Evolutionary conservation across 2,797 vertebrate species (phyloP).

Genomic region (Enteromius trimaculatus): DNA sequence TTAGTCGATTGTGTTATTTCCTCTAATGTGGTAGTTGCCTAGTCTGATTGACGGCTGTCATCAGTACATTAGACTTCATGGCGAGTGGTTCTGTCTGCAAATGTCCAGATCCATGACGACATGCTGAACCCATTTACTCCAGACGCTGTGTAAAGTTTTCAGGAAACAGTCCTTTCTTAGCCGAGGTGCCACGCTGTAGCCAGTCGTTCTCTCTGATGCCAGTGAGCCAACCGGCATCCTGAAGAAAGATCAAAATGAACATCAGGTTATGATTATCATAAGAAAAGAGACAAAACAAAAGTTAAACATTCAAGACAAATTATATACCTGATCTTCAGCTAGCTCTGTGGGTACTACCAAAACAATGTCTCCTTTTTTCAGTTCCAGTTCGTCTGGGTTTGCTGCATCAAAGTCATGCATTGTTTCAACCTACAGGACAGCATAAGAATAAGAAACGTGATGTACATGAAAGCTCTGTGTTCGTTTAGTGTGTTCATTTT

Average conservation of each 20-base stretch:
- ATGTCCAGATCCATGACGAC: constrained; percentile 60
- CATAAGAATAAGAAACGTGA: background rate
- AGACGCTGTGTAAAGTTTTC: constrained; percentile 90
- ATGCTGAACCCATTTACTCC: constrained; percentile 71
- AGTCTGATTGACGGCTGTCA: constrained; percentile 66
- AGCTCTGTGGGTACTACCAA: constrained; percentile 88
- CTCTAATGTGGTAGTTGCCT: constrained; percentile 49
- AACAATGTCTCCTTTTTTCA: constrained; percentile 89
- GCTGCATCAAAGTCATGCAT: constrained; percentile 96
- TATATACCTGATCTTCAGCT: constrained; percentile 89
- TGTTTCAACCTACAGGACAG: constrained; percentile 84
- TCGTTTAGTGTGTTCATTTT: background rate
- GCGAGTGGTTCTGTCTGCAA: constrained; percentile 69
- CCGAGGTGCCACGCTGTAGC: constrained; percentile 79
- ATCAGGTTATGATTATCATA: background rate
- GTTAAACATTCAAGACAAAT: background rate
- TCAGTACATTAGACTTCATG: constrained; percentile 63
- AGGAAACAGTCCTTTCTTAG: constrained; percentile 92
- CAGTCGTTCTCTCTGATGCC: constrained; percentile 91
- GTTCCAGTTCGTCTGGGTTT: constrained; percentile 91
- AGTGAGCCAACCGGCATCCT: constrained; percentile 98
- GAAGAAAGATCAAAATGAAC: constrained; percentile 55
- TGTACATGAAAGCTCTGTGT: background rate
- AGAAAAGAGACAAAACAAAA: background rate
- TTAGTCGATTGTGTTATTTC: constrained; percentile 48